Base-by-base conservation (phyloP, 1,140 invertebrate genomes). In the Drosophila sulfurigaster region DNA sequence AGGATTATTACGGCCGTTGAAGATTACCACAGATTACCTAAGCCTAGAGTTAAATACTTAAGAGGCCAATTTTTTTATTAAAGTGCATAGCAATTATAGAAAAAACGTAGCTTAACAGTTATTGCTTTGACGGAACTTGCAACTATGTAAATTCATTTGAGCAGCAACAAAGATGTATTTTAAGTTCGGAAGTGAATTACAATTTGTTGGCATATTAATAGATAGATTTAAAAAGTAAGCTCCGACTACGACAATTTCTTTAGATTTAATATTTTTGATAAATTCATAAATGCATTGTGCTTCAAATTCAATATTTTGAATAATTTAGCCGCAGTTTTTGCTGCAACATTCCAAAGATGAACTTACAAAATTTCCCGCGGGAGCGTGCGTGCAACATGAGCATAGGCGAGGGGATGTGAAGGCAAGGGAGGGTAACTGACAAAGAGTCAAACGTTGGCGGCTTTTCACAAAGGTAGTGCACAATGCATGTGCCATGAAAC, bases 381-480 rank as follows among this genome's bases (percentile, higher is more conserved):
- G 62, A 79, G 20, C 41, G 13, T 46, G 46, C 28, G 28, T 28
- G 28, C 7, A 25, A 25, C 8, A 13, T 46, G n/a, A 11, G 35
- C 2, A 11, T 7, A 8, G 16, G 38, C 15, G 20, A 10, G 3
- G 32, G 32, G 20, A 11, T 45, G 20, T 6, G 2, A n/a, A 5
- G 11, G 1, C n/a, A 1, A 16, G 43, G n/a, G n/a, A 25, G 52
- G 48, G 35, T 51, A 49, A 70, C 62, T 66, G 48, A 32, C 81
- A 73, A 75, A 67, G 58, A 76, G 68, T 77, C 77, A 57, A 79
- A 64, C 64, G 59, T 54, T 77, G 78, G 75, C 75, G 74, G 82
- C 71, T 62, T 74, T 74, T 48, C 66, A 75, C 73, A 75, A 70
- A 70, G 62, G 43, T 57, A 56, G 35, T 8, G 35, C 35, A 56